Evolutionary conservation across 2,888 invertebrate genomes (phyloP), one percentile per base, ranked within the genome.

Genomic region (Adineta ricciae): DNA sequence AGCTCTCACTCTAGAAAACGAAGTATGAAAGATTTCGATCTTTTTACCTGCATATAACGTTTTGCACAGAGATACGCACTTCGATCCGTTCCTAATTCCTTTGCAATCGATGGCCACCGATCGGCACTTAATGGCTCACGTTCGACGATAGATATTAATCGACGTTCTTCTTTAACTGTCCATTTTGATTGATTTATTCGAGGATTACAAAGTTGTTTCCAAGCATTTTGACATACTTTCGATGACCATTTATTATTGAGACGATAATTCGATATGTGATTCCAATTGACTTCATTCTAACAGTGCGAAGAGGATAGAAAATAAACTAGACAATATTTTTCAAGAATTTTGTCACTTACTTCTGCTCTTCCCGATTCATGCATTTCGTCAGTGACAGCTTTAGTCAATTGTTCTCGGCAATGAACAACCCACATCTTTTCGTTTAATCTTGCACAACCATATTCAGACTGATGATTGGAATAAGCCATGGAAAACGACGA

Each of bases 61-160:
- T 78, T 78, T 78, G 78, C 78, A 78, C 78, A 78, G 41, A 78
- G 78, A 78, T 78, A 78, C 78, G 78, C 78, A 78, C 78, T 78
- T 78, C 78, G 38, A 41, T 41, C 78, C 38, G 78, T 78, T 41
- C 41, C 41, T 78, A 78, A 41, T 41, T 41, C 41, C 41, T 78
- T 38, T n/a, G 78, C 78, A 41, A 78, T 78, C n/a, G 11, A 41
- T 78, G 9, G 8, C 78, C 78, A 78, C 3, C 41, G 78, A 78
- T 78, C 41, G 11, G 38, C 78, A 41, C 24, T 41, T 41, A 41
- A 41, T 78, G 38, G 78, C 41, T 78, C 78, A n/a, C 41, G 78
- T 78, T 78, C 78, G 41, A 78, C 78, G 24, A 78, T 41, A 11
- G 38, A 41, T 41, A 78, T 41, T 78, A 78, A 78, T 24, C 38